Base-by-base conservation (phyloP, 2,888 invertebrate species). In the Cheilosia soror region DNA sequence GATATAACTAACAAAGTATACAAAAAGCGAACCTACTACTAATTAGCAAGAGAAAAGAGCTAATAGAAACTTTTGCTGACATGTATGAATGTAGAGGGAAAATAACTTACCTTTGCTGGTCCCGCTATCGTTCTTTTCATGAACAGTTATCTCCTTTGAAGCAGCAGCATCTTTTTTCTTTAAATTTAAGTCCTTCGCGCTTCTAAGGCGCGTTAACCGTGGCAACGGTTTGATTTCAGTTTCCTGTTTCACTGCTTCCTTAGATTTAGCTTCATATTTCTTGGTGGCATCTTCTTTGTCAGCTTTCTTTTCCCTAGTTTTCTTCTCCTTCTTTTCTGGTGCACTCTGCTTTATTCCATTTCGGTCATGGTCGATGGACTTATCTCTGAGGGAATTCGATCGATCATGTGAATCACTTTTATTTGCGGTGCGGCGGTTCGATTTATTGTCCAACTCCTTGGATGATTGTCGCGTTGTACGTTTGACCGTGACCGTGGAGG, bases 171-270 rank as follows among this genome's bases (percentile, higher is more conserved):
- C n/a, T 6, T 6, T 47, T 33, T 25, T 58, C 11, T 42, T 53
- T 20, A 20, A 4, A 7, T 42, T 13, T 1, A 27, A 1, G 5
- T 75, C 57, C 9, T 33, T n/a, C 7, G 5, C 7, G 42, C 76
- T 81, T 49, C 51, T 49, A 9, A 81, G 75, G 2, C 81, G 62
- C 1, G 75, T 76, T 11, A 40, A 27, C 13, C 79, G 58, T 2
- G 53, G 20, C 11, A 37, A 5, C n/a, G 49, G 62, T 4, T 37
- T 37, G 37, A 11, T 1, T 37, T 11, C 37, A 11, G 9, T 11
- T 37, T 37, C 37, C 11, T 37, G 11, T 37, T 37, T 33, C 25
- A 20, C 29, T n/a, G 62, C 62, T 2, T 40, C 51, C 20, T 25
- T 44, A 1, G 55, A 33, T 47, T 29, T 51, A 11, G 4, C 11